Conservation (phyloP, 1,140 invertebrate species). For the Papilio dardanus region DNA sequence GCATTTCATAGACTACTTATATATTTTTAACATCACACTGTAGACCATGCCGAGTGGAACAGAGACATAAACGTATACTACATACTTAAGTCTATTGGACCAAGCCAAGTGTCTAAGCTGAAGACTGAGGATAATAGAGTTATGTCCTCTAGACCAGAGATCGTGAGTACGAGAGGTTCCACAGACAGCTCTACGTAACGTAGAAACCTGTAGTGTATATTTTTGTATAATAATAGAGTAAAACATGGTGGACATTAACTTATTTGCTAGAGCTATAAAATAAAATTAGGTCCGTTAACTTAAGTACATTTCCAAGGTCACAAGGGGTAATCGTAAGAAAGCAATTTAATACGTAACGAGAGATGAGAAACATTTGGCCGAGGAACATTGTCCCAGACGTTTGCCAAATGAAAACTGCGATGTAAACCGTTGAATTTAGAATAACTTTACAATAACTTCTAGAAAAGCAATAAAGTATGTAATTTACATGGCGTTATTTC, state of each 20-base stretch:
- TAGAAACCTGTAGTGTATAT: no score
- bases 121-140: no score
- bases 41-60: no score
- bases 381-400: neutral
- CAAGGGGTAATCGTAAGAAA: conserved; percentile 19
- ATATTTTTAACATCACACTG: no score
- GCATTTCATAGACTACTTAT: no score
- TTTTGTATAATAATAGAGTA: no score
- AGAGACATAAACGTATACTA: no score
- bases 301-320: conserved; percentile 7
- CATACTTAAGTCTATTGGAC: no score
- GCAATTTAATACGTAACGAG: conserved; percentile 12
- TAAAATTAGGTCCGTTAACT: conserved; percentile 17
- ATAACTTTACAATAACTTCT: neutral
- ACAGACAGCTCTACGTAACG: no score
- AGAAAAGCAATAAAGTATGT: neutral
- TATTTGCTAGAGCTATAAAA: conserved; percentile 11
- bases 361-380: conserved; percentile 17
- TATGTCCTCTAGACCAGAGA: no score
- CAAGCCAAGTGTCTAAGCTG: no score
- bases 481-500: neutral
- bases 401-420: neutral
- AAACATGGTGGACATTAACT: neutral
- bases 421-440: neutral
- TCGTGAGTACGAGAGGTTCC: no score